Base-by-base conservation (phyloP, 2,797 vertebrate genomes). In the Microctenopoma steveboyesi region DNA sequence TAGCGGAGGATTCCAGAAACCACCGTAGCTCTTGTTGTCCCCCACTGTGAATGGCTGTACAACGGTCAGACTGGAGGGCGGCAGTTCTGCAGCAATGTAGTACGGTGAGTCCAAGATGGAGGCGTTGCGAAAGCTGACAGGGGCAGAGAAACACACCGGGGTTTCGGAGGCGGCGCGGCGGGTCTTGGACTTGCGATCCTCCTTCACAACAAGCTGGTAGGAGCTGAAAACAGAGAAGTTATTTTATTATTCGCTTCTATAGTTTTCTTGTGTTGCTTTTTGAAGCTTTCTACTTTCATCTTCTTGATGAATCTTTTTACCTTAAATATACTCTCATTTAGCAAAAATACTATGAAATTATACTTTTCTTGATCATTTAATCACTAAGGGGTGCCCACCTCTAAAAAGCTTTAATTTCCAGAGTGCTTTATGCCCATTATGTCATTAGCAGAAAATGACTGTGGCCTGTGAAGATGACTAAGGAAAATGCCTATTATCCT, bases 161-260 rank as follows among this genome's bases (percentile, higher is more conserved):
- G 94, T 92, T 76, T 97, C 96, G 1, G 95, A 92, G 45, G 96
- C 95, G 0, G 96, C 96, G n/a, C 97, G 92, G 14, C 96, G 94
- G 1, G 94, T 94, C 69, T 97, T 97, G 82, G 97, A 95, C 69
- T 95, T 95, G 22, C 96, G 92, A 69, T 98, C 94, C 80, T 98
- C 97, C 86, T 98, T 97, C 72, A 99, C 97, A n/a, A 98, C 96
- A 0, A 99, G 94, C 71, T 99, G 97, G 83, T 99, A 99, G 37
- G 95, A 95, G 85, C 97, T 99, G 76, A 27, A 73, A 43, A 64
- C 1, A 45, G 7, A 67, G 7, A 35, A 0, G 13, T 3, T 1
- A 54, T 6, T 40, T 4, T 49, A 49, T n/a, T n/a, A 8, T 2
- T 8, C 5, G 2, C n/a, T n/a, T 45, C 10, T 7, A 45, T 45